Evolutionary conservation across 2,113 vertebrate genomes (phyloP).

Genomic region (Baryphthengus martii): DNA sequence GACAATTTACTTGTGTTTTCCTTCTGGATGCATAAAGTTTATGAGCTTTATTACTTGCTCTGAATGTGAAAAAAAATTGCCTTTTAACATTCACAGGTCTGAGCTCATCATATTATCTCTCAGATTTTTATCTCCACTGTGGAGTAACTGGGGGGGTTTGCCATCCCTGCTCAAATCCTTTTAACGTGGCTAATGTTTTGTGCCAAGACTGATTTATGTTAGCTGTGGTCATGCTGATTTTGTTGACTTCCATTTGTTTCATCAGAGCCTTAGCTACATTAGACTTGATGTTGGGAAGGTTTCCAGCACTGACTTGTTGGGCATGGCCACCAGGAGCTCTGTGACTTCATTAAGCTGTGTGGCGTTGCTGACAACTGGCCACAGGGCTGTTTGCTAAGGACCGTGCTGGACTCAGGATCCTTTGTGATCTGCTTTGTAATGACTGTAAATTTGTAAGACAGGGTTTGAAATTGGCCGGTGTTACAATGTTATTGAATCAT

Average conservation of each 20-base stretch:
- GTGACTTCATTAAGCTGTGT: not conserved
- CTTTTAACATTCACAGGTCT: not conserved
- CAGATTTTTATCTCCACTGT: not conserved
- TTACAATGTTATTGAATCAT: not conserved
- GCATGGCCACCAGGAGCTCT: not conserved
- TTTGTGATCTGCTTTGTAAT: not conserved
- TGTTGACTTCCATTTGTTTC: not conserved
- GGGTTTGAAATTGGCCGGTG: not conserved
- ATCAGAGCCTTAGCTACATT: not conserved
- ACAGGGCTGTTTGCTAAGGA: not conserved
- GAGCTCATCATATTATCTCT: not conserved
- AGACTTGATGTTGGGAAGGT: not conserved
- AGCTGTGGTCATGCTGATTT: not conserved
- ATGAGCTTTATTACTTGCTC: not conserved
- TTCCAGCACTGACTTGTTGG: not conserved
- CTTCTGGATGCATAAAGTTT: not conserved
- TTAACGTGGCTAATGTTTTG: not conserved
- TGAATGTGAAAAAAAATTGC: not conserved
- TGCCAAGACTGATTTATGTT: not conserved
- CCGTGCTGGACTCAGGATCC: not conserved
- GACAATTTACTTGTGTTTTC: not conserved
- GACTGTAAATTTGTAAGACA: not conserved
- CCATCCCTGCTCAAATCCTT: not conserved
- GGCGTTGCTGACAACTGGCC: not conserved
- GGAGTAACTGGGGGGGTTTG: not conserved